Conservation (phyloP, 2,113 vertebrate species). For the Sarotherodon lohbergeri region DNA sequence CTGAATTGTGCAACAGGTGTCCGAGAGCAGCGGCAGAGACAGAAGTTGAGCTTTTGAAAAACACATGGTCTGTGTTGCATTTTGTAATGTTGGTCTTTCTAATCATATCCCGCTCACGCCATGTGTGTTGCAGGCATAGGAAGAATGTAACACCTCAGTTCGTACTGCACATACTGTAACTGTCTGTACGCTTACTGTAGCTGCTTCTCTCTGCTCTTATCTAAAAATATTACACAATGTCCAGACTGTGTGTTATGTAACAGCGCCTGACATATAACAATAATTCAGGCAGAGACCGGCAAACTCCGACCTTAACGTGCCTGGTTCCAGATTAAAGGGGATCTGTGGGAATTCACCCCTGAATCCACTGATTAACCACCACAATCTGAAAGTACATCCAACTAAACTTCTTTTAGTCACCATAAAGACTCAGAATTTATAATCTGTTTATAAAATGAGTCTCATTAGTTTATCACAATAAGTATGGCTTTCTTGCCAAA, state of each 20-base stretch:
- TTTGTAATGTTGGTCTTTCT: background rate
- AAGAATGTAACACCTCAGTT: background rate
- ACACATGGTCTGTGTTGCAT: background rate
- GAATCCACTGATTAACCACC: background rate
- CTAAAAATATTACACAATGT: conserved; percentile 46
- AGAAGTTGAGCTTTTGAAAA: background rate
- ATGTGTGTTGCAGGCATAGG: background rate
- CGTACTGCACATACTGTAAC: background rate
- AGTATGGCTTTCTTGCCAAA: background rate
- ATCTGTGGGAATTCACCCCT: background rate
- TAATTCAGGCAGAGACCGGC: background rate
- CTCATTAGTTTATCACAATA: background rate
- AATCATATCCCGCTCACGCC: background rate
- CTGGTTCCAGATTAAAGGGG: background rate
- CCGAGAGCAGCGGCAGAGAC: background rate
- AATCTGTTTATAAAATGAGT: background rate
- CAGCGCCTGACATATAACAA: background rate
- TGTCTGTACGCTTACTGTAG: background rate
- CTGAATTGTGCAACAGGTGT: background rate
- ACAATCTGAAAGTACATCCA: background rate
- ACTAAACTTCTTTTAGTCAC: background rate
- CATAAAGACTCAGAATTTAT: background rate
- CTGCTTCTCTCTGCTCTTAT: background rate
- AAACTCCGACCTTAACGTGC: background rate
- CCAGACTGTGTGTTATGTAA: conserved; percentile 41